Conservation (phyloP, 2,888 invertebrate genomes). For the Petrophora chlorosata region DNA sequence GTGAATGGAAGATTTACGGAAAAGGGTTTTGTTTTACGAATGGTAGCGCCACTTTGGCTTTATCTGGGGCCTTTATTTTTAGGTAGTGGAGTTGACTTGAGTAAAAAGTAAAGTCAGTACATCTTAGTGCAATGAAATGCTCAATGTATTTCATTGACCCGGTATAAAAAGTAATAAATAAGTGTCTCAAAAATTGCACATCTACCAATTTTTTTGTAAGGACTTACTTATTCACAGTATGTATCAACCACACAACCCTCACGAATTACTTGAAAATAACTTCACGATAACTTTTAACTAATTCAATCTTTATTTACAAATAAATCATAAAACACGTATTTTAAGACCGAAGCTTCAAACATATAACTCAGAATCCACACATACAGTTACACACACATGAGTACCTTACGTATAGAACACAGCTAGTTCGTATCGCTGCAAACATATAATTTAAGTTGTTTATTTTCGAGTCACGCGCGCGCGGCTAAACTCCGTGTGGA, state of each 20-base stretch:
- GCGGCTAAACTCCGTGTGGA: conserved; percentile 19
- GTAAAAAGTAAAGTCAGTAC: not conserved
- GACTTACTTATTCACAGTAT: too few relatives aligned
- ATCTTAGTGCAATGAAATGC: too few relatives aligned
- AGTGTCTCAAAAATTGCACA: too few relatives aligned
- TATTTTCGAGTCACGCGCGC: conserved; percentile 29
- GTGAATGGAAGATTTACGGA: conserved; percentile 19
- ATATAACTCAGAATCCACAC: conserved; percentile 17
- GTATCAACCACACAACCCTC: too few relatives aligned
- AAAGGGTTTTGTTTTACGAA: conserved; percentile 28
- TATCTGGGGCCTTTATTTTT: not conserved
- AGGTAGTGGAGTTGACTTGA: not conserved
- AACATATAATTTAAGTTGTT: conserved; percentile 27
- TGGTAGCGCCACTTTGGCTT: not conserved
- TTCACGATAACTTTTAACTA: not conserved
- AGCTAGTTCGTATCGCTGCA: not conserved
- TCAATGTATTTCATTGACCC: too few relatives aligned
- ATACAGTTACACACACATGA: conserved; percentile 4
- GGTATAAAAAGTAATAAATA: too few relatives aligned
- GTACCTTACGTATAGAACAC: too few relatives aligned
- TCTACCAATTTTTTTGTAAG: too few relatives aligned
- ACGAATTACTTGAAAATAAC: too few relatives aligned
- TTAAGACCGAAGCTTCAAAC: conserved; percentile 9
- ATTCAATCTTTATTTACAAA: not conserved
- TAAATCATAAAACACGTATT: conserved; percentile 11